Evolutionary conservation across 2,888 invertebrate genomes (phyloP), one percentile per base, ranked within the genome.

Genomic region (Lepidonotus clava): DNA sequence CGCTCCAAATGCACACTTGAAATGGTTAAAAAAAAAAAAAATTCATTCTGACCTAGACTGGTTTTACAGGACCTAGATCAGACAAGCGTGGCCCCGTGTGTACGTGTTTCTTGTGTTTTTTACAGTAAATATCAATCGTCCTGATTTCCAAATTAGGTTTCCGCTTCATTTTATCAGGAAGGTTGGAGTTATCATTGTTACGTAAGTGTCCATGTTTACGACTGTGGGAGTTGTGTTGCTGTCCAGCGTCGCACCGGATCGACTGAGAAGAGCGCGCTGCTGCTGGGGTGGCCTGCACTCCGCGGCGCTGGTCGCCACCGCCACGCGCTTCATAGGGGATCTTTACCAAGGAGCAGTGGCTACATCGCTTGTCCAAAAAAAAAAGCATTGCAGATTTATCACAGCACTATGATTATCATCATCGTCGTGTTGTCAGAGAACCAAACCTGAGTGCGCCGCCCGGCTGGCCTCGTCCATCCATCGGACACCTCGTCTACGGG

Each of bases 311-410:
- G 36, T 71, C 71, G 71, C 71, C 71, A 71, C 18, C 21, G 8
- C 5, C 6, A 6, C 34, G 71, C 18, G 46, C 46, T 38, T 38
- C 36, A 36, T 38, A 71, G 38, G 71, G 28, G 21, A 61, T 28
- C 61, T 32, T 61, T 32, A 28, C 28, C 61, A 61, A 61, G 28
- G 28, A 61, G 61, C 61, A 61, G 14, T 61, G 61, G 61, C 61
- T 61, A 61, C 61, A 46, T 34, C 76, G 41, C 76, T 76, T 34
- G 76, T 76, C 76, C 76, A 76, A 18, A 53, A 61, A n/a, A n/a
- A n/a, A n/a, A 76, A 40, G 76, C 76, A 76, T 76, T 40, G 76
- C 76, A 76, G 76, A 38, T 40, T 76, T 76, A 76, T 76, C 76
- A 76, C 76, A 76, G 76, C 76, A 76, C 18, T 40, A 76, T 76